Evolutionary conservation across 2,888 invertebrate species (phyloP), one percentile per base, ranked within the genome.

Genomic region (Bedellia somnulentella): DNA sequence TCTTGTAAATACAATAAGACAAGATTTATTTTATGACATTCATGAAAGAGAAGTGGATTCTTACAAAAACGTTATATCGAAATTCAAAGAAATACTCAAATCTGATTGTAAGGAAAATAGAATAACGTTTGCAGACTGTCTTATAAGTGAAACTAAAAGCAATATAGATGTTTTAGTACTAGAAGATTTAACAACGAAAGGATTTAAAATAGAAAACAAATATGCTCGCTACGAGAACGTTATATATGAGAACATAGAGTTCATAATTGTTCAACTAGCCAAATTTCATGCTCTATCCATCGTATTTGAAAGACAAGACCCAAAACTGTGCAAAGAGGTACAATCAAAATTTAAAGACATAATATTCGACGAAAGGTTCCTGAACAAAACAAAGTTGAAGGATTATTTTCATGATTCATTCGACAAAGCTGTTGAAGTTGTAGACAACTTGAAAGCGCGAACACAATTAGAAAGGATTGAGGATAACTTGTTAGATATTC

Each of bases 221-320:
- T 34, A 55, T 12, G 37, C 41, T 0, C 57, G 50, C 21, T 49
- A 43, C 15, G 48, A 61, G 37, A 48, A 52, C 11, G 31, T 64
- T 34, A 45, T 49, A 31, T 50, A 48, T n/a, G 27, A 43, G 29
- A 52, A 58, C 45, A 49, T 56, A 1, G 37, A 42, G 31, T 22
- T 46, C 29, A 51, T 62, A 17, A 24, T 73, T 15, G 49, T 38
- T 8, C 56, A 63, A 44, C 42, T 71, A 26, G 70, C 66, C 0
- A 68, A 68, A 40, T 61, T 70, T 33, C 71, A 71, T 26, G 62
- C 55, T 8, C 38, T 68, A 24, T 61, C 70, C 8, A 58, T 58
- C 44, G 48, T 61, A 3, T 52, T 50, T 33, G 47, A 57, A 42
- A 46, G 38, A 5, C 43, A 46, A 30, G 43, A 57, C 3, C 30